Base-by-base conservation (phyloP, 2,797 vertebrate species). In the Epinephelus awoara region DNA sequence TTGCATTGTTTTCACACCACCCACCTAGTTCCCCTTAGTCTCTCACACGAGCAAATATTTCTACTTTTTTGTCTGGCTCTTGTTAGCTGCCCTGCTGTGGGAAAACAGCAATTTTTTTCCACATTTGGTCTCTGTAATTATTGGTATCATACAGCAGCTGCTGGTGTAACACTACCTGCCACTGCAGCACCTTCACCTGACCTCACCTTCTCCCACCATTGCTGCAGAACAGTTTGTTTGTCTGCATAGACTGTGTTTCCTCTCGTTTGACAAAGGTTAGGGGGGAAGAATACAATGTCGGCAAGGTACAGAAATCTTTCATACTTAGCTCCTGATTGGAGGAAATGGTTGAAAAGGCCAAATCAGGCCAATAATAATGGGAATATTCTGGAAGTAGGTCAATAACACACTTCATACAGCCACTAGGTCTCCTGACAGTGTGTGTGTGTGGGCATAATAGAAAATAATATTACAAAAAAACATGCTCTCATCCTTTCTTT, bases 21-120 rank as follows among this genome's bases (percentile, higher is more conserved):
- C 81, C 77, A 72, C 77, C 58, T 44, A 21, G 62, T 72, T 51
- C 67, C 61, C 63, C 46, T 17, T 14, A 15, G 54, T 54, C 56
- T 64, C 49, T 68, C 69, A 51, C 54, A 52, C 72, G 59, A 75
- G 27, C 47, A 67, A 73, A 79, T 47, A 67, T 66, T 84, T 73
- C 18, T 27, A 11, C 44, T 72, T 79, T 29, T 34, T 62, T 68
- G 55, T 85, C 74, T 51, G 34, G 11, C 40, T 61, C 29, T 63
- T 42, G 58, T 57, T 79, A 62, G 67, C 46, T 2, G n/a, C 47
- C 75, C 50, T 46, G 71, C 52, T 25, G 51, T 18, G 52, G 51
- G 51, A 13, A 83, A 81, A 59, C 46, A 21, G 19, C 40, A 44
- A 29, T 72, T 79, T 73, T 46, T 79, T 71, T 59, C 29, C 15